Evolutionary conservation across 2,113 vertebrate genomes (phyloP).

Genomic region (Forbesichthys papilliferus): DNA sequence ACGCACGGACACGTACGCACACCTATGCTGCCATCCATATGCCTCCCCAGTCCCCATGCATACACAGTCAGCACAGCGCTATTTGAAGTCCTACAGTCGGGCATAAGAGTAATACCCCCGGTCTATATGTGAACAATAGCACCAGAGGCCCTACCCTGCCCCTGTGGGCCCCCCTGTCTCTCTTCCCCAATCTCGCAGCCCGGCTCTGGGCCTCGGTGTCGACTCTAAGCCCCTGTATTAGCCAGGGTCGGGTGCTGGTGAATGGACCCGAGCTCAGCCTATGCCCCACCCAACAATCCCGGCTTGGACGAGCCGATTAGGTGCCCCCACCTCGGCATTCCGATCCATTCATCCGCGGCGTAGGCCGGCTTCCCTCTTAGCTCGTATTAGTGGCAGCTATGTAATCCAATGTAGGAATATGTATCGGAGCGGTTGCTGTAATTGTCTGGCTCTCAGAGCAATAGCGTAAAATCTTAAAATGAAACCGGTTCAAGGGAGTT

Average conservation of each 20-base stretch:
- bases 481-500: background rate
- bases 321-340: slow-evolving; percentile 67
- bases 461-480: background rate
- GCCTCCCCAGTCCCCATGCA: no score
- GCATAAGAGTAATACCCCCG: slow-evolving; percentile 44
- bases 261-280: slow-evolving; percentile 67
- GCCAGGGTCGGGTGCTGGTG: slow-evolving; percentile 72
- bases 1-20: background rate
- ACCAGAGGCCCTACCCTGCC: slow-evolving; percentile 41
- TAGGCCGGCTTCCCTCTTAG: slow-evolving; percentile 44
- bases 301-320: slow-evolving; percentile 69
- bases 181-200: slow-evolving; percentile 35
- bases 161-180: slow-evolving; percentile 35
- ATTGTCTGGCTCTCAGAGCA: background rate
- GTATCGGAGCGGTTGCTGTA: slow-evolving; percentile 1
- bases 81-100: slow-evolving; percentile 43
- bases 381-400: slow-evolving; percentile 29
- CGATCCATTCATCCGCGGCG: slow-evolving; percentile 67
- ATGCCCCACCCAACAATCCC: slow-evolving; percentile 69
- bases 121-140: slow-evolving; percentile 58
- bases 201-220: slow-evolving; percentile 54
- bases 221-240: slow-evolving; percentile 72
- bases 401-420: slow-evolving; percentile 11
- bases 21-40: background rate
- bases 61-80: slow-evolving; percentile 17